Percentiles rank a stretch among this genome's conserved stretches.
Evolutionary conservation across 64 coral and sea anemone species (phyloP).

Genomic region (Astreopora myriophthalma): DNA sequence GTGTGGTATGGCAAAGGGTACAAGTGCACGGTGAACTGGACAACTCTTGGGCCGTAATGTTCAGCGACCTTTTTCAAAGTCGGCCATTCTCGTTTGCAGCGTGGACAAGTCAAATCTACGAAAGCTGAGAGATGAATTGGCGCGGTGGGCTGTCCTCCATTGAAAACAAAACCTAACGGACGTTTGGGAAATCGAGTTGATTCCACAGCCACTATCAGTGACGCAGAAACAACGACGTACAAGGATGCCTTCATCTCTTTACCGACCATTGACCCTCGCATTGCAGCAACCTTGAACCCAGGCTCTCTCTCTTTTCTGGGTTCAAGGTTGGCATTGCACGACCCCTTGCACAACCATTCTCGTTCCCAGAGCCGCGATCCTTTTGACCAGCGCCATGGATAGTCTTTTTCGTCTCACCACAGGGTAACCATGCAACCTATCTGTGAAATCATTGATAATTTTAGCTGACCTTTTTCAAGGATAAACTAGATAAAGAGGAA

Average conservation of each 20-base stretch:
- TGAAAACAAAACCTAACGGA: slow-evolving; percentile 83
- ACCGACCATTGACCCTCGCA: too few species aligned
- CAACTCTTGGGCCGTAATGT: slow-evolving; percentile 66
- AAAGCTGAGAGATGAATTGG: slow-evolving; percentile 75
- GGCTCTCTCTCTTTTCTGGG: too few species aligned
- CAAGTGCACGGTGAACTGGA: slow-evolving; percentile 67
- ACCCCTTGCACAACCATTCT: too few species aligned
- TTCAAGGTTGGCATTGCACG: too few species aligned
- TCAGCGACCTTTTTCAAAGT: slow-evolving; percentile 85
- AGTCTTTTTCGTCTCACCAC: too few species aligned
- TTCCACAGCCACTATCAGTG: neutral
- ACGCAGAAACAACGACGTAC: neutral
- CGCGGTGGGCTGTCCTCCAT: slow-evolving; percentile 57
- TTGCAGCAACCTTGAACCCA: too few species aligned
- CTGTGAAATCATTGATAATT: too few species aligned
- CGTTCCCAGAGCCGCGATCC: too few species aligned
- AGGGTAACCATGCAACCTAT: too few species aligned
- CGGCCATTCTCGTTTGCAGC: slow-evolving; percentile 78
- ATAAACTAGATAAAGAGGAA: too few species aligned
- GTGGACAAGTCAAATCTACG: slow-evolving; percentile 81
- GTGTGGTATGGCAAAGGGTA: slow-evolving; percentile 89
- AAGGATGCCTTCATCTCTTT: neutral
- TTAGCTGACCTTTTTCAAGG: too few species aligned
- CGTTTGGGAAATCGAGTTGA: slow-evolving; percentile 68
- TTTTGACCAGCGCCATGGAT: too few species aligned